phyloP scores from a whole-genome alignment of 1,140 invertebrate genomes.

The Cotesia typhae region DNA sequence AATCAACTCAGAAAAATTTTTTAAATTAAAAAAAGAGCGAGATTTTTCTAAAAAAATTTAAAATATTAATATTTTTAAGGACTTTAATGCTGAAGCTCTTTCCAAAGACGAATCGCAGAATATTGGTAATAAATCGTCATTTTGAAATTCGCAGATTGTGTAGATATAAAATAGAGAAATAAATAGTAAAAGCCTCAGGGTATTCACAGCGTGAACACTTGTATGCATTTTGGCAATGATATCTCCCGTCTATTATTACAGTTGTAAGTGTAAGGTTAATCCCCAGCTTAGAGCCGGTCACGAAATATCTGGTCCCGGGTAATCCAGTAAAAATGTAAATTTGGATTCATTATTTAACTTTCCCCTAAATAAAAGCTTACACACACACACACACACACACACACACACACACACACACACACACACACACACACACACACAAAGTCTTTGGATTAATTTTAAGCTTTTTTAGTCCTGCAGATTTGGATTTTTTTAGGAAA shows the following conservation, averaged over 20 bases:
- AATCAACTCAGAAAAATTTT: too few relatives aligned
- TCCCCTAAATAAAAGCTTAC: background rate
- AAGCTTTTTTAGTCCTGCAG: too few relatives aligned
- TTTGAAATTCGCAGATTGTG: too few relatives aligned
- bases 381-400: background rate
- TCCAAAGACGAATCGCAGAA: too few relatives aligned
- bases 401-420: background rate
- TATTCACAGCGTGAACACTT: background rate
- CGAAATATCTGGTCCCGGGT: constrained; percentile 17
- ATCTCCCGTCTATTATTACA: constrained; percentile 42
- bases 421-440: background rate
- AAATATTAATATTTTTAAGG: too few relatives aligned
- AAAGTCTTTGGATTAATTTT: background rate
- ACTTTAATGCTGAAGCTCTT: too few relatives aligned
- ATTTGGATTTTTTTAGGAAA: too few relatives aligned
- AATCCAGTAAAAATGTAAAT: constrained; percentile 53
- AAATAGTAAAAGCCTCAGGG: background rate
- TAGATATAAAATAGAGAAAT: background rate
- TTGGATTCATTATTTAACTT: background rate
- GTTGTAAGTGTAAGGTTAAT: constrained; percentile 47
- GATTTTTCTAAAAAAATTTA: too few relatives aligned
- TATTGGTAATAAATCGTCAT: too few relatives aligned
- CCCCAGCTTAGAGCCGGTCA: constrained; percentile 31
- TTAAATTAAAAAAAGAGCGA: too few relatives aligned
- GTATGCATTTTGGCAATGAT: background rate